These are phyloP conservation scores for Symphodus melops DNA, from an alignment of 2,113 vertebrate species.

Conservation along the genomic window DNA sequence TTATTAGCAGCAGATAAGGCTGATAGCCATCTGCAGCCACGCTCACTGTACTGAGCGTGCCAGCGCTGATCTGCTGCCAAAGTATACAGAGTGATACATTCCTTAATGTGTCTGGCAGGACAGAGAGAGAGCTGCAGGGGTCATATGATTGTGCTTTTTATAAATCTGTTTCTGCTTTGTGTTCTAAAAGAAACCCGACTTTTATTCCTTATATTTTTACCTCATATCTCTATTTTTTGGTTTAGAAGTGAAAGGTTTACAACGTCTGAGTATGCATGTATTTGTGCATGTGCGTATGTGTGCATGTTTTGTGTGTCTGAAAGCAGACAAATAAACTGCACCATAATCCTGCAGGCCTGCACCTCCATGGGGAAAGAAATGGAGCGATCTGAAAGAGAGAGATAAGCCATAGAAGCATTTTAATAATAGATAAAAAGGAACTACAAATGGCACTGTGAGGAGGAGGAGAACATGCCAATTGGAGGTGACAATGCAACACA, in stretches of 20 bases:
- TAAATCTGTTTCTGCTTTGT: slow-evolving; percentile 41
- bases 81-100: slow-evolving; percentile 70
- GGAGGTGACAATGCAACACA: neutral
- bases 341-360: slow-evolving; percentile 24
- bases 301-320: slow-evolving; percentile 13
- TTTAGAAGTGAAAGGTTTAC: slow-evolving; percentile 33
- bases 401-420: slow-evolving; percentile 49
- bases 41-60: slow-evolving; percentile 58
- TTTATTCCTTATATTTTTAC: slow-evolving; percentile 1
- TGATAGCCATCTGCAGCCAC: slow-evolving; percentile 76
- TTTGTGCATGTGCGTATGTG: slow-evolving; percentile 1
- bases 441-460: slow-evolving; percentile 43
- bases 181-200: slow-evolving; percentile 47
- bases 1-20: slow-evolving; percentile 76
- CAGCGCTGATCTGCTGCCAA: slow-evolving; percentile 66
- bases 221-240: slow-evolving; percentile 28
- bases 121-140: slow-evolving; percentile 12
- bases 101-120: slow-evolving; percentile 64
- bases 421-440: slow-evolving; percentile 46
- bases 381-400: slow-evolving; percentile 39
- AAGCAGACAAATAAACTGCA: slow-evolving; percentile 14
- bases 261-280: slow-evolving; percentile 10
- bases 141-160: slow-evolving; percentile 33
- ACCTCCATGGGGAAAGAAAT: slow-evolving; percentile 24
- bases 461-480: slow-evolving; percentile 7